phyloP scores from a whole-genome alignment of 2,113 vertebrate species.

The Polypterus senegalus region DNA sequence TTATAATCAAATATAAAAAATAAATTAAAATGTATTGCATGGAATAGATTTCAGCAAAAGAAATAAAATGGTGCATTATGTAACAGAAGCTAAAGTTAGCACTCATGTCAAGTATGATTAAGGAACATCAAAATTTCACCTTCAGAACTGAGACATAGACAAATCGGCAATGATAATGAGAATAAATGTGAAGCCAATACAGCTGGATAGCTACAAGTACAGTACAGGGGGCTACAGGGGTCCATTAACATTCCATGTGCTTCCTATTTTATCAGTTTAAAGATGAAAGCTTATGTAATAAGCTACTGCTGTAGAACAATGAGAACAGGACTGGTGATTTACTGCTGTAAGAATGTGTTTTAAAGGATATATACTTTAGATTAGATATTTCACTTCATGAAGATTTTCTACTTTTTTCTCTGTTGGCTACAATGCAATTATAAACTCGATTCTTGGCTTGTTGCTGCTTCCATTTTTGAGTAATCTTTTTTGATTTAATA shows the following conservation, averaged over 20 bases:
- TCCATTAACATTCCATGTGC: conserved; percentile 34
- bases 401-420: too few relatives aligned
- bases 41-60: too few relatives aligned
- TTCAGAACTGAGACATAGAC: conserved; percentile 31
- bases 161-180: conserved; percentile 31
- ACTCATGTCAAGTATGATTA: conserved; percentile 29
- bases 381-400: too few relatives aligned
- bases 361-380: too few relatives aligned
- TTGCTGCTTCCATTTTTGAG: too few relatives aligned
- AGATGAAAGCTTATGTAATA: conserved; percentile 17
- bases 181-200: conserved; percentile 35
- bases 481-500: too few relatives aligned
- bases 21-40: too few relatives aligned
- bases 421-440: too few relatives aligned
- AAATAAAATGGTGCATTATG: conserved; percentile 13
- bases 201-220: conserved; percentile 29
- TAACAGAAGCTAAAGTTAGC: conserved; percentile 11
- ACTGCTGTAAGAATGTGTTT: too few relatives aligned
- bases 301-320: conserved; percentile 16
- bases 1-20: too few relatives aligned
- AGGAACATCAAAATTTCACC: conserved; percentile 33
- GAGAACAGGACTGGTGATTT: too few relatives aligned
- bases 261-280: conserved; percentile 30
- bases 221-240: conserved; percentile 23
- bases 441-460: too few relatives aligned